phyloP scores from a whole-genome alignment of 1,140 invertebrate genomes.

The Liolophura sinensis region DNA sequence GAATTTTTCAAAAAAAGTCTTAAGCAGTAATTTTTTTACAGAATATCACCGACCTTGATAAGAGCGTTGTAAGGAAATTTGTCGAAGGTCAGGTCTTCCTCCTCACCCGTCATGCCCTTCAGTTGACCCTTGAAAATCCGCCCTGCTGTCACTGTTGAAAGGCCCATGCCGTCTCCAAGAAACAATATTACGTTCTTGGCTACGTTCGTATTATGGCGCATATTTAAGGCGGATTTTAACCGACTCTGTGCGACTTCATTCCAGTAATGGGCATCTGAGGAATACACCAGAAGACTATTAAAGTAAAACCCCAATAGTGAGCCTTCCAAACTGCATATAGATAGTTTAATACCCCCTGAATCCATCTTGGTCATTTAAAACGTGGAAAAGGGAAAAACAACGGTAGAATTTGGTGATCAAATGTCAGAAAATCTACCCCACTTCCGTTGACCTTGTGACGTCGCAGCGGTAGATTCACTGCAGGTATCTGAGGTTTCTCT shows the following conservation, averaged over 20 bases:
- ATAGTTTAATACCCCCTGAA: too few relatives aligned
- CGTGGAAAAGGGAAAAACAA: too few relatives aligned
- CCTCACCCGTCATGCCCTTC: slow-evolving; percentile 67
- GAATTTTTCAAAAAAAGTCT: not conserved
- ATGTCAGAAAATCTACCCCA: too few relatives aligned
- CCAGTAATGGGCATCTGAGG: slow-evolving; percentile 26
- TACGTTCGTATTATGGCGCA: slow-evolving; percentile 22
- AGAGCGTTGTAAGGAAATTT: slow-evolving; percentile 74
- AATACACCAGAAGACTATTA: too few relatives aligned
- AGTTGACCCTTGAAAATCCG: slow-evolving; percentile 73
- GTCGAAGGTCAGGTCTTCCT: slow-evolving; percentile 73
- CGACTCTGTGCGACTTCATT: slow-evolving; percentile 19
- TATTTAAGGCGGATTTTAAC: slow-evolving; percentile 13
- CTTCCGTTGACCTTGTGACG: too few relatives aligned
- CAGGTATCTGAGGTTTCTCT: too few relatives aligned
- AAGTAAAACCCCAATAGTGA: too few relatives aligned
- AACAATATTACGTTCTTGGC: slow-evolving; percentile 92
- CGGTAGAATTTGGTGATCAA: too few relatives aligned
- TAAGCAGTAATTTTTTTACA: not conserved
- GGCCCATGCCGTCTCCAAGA: slow-evolving; percentile 92
- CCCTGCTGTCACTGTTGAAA: slow-evolving; percentile 83
- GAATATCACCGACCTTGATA: slow-evolving; percentile 66
- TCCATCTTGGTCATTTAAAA: too few relatives aligned
- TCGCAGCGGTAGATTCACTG: too few relatives aligned
- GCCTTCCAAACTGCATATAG: too few relatives aligned